Conservation (phyloP, 2,797 vertebrate species). For the Chrosomus eos region DNA sequence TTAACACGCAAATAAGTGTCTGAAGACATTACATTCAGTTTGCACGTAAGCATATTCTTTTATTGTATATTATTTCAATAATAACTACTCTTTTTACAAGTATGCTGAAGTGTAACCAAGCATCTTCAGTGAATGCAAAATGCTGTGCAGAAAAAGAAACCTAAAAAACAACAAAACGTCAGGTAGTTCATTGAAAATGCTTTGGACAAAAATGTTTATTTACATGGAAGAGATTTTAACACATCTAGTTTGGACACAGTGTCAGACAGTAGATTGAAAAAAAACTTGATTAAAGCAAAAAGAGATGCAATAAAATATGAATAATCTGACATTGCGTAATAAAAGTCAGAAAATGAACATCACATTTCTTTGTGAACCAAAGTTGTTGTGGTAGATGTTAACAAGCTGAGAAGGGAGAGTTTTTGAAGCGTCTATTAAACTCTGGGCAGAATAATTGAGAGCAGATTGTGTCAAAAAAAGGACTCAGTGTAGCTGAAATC, state of each 20-base stretch:
- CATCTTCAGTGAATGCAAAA: not conserved
- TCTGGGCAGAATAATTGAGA: conserved; percentile 28
- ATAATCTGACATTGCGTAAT: not conserved
- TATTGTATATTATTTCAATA: too few species aligned
- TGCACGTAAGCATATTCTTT: not conserved
- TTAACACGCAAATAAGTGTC: not conserved
- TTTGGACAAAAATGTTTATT: not conserved
- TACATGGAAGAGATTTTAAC: not conserved
- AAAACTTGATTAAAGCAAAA: not conserved
- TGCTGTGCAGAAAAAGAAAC: not conserved
- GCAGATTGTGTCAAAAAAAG: conserved; percentile 36
- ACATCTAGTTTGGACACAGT: not conserved
- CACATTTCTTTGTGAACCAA: not conserved
- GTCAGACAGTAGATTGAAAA: not conserved
- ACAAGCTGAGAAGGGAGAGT: conserved; percentile 17
- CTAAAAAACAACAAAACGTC: not conserved
- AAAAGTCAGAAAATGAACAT: not conserved
- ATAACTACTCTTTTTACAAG: too few species aligned
- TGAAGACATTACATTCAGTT: too few species aligned
- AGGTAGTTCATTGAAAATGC: not conserved
- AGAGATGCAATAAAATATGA: not conserved
- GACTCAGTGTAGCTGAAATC: conserved; percentile 26
- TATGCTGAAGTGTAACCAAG: too few species aligned
- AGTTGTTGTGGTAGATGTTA: conserved; percentile 18
- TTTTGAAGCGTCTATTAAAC: conserved; percentile 22